Base-by-base conservation (phyloP, 2,113 vertebrate genomes). In the Petroica traversi region DNA sequence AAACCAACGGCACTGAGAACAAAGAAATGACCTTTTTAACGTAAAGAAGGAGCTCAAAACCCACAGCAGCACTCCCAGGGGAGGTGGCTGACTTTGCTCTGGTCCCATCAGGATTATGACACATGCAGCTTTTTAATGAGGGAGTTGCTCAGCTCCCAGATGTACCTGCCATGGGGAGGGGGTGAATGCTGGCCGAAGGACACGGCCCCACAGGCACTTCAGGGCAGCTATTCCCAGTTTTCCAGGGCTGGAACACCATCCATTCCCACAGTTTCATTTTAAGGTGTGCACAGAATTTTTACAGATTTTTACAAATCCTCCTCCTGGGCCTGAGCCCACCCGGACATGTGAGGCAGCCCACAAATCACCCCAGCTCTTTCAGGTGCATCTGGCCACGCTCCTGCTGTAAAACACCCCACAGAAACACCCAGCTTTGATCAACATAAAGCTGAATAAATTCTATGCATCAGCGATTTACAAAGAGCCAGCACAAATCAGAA, bases 101-200 rank as follows among this genome's bases (percentile, higher is more conserved):
- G 7, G 4, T 46, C 88, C 78, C 90, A 38, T 85, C 74, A 80
- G 63, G 24, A 55, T n/a, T 41, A 14, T 55, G 92, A 88, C 92
- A 94, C 90, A n/a, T 0, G 6, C 49, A 69, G 92, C 11, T 90
- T 73, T 82, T 86, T 96, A 95, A 96, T 55, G 88, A 97, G 90
- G 75, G 75, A 38, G 58, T 49, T 28, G 22, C 78, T 63, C 67
- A 73, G 11, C 71, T 83, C 74, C 88, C 36, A 5, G 8, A 33
- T 54, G 75, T 34, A 88, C 67, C 94, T 77, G 92, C 69, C 45
- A 40, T 0, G 0, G 43, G 9, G 40, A 89, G 33, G 62, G 28
- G 18, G n/a, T 3, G 6, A 6, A n/a, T 45, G 76, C 54, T 38
- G 64, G 86, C n/a, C 4, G 5, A 49, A 23, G 59, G 43, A 54